Conservation (phyloP, 1,140 invertebrate species). For the Ptiloglossa arizonensis region DNA sequence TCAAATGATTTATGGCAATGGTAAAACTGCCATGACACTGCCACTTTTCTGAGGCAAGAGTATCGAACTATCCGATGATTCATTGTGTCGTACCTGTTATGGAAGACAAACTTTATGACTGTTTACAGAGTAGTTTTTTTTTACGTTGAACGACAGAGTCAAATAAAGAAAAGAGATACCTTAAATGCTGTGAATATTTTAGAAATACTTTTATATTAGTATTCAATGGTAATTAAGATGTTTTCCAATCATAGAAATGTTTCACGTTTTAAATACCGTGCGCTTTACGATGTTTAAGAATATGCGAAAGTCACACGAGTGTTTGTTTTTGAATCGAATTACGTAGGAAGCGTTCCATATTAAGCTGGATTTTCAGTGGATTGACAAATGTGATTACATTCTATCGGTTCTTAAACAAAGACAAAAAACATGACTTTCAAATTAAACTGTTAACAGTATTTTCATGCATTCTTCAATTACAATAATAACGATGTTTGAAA, state of each 20-base stretch:
- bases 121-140: background rate
- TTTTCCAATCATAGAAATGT: background rate
- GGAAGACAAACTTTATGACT: background rate
- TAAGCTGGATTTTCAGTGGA: background rate
- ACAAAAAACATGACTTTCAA: too few species aligned
- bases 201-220: background rate
- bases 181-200: conserved; percentile 21
- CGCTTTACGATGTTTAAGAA: background rate
- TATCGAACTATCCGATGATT: conserved; percentile 8
- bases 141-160: background rate
- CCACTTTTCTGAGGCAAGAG: conserved; percentile 34
- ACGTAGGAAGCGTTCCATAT: background rate
- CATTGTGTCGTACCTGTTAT: background rate
- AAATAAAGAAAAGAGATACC: background rate
- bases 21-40: conserved; percentile 29
- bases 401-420: too few species aligned
- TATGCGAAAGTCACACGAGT: too few species aligned
- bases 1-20: background rate
- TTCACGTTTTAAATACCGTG: background rate
- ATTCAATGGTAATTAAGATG: background rate
- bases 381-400: background rate
- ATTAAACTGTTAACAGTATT: background rate
- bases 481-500: background rate
- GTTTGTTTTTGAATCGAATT: background rate
- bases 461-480: background rate